These are phyloP conservation scores for Enteromius trimaculatus DNA, from an alignment of 2,797 vertebrate genomes.

Conservation along the genomic window DNA sequence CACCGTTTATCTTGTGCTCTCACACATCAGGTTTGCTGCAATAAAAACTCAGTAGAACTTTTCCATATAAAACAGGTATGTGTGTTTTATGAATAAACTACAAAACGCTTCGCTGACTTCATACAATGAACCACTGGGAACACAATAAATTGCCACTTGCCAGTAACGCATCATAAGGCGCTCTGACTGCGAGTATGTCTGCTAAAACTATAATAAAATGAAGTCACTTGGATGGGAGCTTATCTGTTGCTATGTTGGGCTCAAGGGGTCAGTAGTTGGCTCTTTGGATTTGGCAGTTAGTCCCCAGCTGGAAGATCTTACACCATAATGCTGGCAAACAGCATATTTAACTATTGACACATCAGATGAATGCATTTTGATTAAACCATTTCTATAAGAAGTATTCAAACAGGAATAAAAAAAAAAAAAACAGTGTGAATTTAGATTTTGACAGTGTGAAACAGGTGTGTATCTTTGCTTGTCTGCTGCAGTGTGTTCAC, in stretches of 20 bases:
- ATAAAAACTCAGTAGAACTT: background rate
- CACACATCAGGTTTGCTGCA: conserved; percentile 46
- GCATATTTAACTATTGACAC: background rate
- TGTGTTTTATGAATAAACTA: conserved; percentile 21
- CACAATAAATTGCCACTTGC: conserved; percentile 21
- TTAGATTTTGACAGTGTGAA: background rate
- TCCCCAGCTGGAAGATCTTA: background rate
- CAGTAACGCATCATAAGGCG: conserved; percentile 22
- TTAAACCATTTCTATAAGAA: no score
- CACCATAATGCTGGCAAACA: background rate
- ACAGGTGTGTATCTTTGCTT: background rate
- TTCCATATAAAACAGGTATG: conserved; percentile 51
- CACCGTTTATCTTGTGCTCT: conserved; percentile 57
- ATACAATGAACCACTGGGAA: conserved; percentile 11
- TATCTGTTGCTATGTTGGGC: background rate
- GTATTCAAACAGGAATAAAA: background rate
- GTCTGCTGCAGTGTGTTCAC: background rate
- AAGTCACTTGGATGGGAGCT: conserved; percentile 10
- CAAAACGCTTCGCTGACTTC: conserved; percentile 33
- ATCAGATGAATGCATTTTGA: no score
- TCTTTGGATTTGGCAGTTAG: background rate
- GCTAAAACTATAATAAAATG: conserved; percentile 18
- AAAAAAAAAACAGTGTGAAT: background rate
- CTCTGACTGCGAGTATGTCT: background rate
- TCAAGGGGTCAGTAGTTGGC: background rate